Evolutionary conservation across 92 coral and sea anemone species (phyloP), one percentile per base, ranked within the genome.

Genomic region (Muricea muricata): DNA sequence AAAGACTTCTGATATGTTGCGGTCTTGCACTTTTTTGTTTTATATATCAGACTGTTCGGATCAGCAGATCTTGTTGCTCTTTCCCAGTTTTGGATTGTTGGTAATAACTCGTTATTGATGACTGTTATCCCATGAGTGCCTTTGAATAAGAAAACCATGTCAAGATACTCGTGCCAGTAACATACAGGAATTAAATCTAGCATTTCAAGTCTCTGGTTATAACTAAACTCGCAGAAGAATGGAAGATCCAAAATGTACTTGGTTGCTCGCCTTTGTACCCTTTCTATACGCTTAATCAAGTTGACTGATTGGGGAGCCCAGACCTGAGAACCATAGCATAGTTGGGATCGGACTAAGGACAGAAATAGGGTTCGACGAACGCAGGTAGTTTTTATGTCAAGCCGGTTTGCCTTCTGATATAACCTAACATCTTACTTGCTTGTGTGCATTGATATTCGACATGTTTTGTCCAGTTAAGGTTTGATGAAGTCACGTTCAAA

Each of bases 231-330:
- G 7, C 73, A 34, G 73, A 66, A 66, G 42, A 66, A 66, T 21
- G 73, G 73, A 23, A 66, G 73, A 66, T 66, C 73, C 39, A 66
- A 24, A 66, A 28, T 66, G 73, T 66, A 66, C 25, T 66, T 66
- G 73, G 73, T 66, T 66, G 73, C 73, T 21, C 73, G 37, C 25
- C 73, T 66, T 66, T 66, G 73, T 32, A 66, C 73, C 30, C 73
- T 28, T 66, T 66, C 34, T 0, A 40, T 28, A 40, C 73, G 73
- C 73, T 66, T 66, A 40, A 66, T 66, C 42, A 66, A 66, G 35
- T 66, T 26, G 35, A 66, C 73, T 21, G 25, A 66, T 28, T 66
- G 42, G 10, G 73, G 73, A 66, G 73, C 33, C 73, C 73, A 66
- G 50, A 45, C 12, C 14, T 45, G 50, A 45, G 12, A 45, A 17